Base-by-base conservation (phyloP, 2,113 vertebrate species). In the Boulengeromyrus knoepffleri region DNA sequence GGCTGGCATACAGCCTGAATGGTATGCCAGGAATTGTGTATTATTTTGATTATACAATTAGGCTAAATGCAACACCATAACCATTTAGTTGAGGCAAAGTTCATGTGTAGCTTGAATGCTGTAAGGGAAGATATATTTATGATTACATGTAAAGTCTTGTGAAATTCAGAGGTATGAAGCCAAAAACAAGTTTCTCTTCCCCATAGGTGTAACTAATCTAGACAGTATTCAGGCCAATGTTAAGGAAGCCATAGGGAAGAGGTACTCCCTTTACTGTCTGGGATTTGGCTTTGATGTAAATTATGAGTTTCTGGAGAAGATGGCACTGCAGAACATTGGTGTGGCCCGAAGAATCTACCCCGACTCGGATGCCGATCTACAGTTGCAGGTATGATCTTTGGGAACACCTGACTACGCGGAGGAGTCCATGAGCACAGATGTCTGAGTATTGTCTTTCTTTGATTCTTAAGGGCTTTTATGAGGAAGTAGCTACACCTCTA, bases 231-330 rank as follows among this genome's bases (percentile, higher is more conserved):
- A 95, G 53, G 88, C 92, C 77, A 97, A 97, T 19, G 90, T 97
- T 50, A 96, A 88, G 91, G 1, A 62, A 0, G 96, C 95, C 85
- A 96, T 97, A n/a, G 83, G 56, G 31, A 94, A 91, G 39, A 96
- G 93, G 90, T 97, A 96, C 89, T 96, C 96, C 0, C 96, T 98
- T 80, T 97, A 97, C 93, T 97, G 96, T 89, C 95, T 98, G 50
- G 97, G 97, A 52, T 98, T 98, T 52, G 97, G 97, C 77, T 95
- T 94, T 17, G 94, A 97, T 53, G 95, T 97, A 27, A 95, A 97
- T 89, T 97, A 96, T 91, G 95, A 94, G 46, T 97, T 97, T 94
- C 94, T 97, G 90, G 94, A 97, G 90, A 95, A 95, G 91, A 95
- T 98, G 96, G 93, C 97, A 0, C 92, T 96, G 92, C 94, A 97